phyloP scores from a whole-genome alignment of 2,113 vertebrate species.

The Gracilinanus agilis region DNA sequence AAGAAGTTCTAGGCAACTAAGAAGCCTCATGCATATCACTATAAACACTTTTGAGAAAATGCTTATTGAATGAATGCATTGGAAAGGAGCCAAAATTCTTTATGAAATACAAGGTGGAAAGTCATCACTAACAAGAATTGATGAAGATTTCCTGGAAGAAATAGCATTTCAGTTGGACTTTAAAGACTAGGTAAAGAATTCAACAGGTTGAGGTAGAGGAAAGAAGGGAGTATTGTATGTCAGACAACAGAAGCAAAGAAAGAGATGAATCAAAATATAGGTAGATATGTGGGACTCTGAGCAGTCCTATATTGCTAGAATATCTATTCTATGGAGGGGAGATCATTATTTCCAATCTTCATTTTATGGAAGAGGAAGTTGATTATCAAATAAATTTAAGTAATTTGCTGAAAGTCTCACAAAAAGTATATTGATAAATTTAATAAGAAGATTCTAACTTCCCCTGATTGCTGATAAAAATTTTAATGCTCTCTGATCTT shows the following conservation, averaged over 20 bases:
- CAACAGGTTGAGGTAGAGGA: not conserved
- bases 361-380: not conserved
- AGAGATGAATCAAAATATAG: not conserved
- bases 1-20: not conserved
- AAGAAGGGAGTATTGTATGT: not conserved
- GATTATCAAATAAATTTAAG: not conserved
- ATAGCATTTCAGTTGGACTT: not conserved
- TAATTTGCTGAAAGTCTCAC: not conserved
- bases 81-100: not conserved
- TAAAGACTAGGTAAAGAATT: not conserved
- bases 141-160: not conserved
- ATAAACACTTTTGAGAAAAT: not conserved
- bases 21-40: not conserved
- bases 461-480: not conserved
- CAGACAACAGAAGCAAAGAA: not conserved
- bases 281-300: not conserved
- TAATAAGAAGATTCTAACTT: not conserved
- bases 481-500: not conserved
- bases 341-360: not conserved
- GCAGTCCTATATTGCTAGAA: not conserved
- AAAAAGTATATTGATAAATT: not conserved
- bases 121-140: too few species aligned
- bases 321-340: not conserved
- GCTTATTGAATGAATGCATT: not conserved
- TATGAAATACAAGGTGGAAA: too few species aligned